Evolutionary conservation across 2,113 vertebrate genomes (phyloP).

Genomic region (Sus scrofa): T2T-Sscrofa CM000812.6:61136501-61137000

Average conservation of each 20-base stretch:
- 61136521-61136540: constrained; percentile 64
- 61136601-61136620: constrained; percentile 51
- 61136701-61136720: constrained; percentile 55
- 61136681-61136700: constrained; percentile 47
- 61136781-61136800: constrained; percentile 49
- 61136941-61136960: constrained; percentile 74
- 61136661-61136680: background rate
- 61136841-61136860: constrained; percentile 48
- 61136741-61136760: background rate
- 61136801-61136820: constrained; percentile 50
- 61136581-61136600: constrained; percentile 52
- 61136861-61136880: constrained; percentile 67
- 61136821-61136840: constrained; percentile 55
- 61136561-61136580: constrained; percentile 70
- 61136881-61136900: constrained; percentile 37
- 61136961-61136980: constrained; percentile 48
- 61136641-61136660: constrained; percentile 21
- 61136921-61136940: constrained; percentile 51
- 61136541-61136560: constrained; percentile 69
- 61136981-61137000: constrained; percentile 54
- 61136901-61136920: constrained; percentile 68
- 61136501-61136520: constrained; percentile 74
- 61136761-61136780: constrained; percentile 49
- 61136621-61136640: constrained; percentile 37
- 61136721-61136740: background rate